These are phyloP conservation scores for Lasioglossum marginatum DNA, from an alignment of 2,888 invertebrate species.

Conservation along the genomic window DNA sequence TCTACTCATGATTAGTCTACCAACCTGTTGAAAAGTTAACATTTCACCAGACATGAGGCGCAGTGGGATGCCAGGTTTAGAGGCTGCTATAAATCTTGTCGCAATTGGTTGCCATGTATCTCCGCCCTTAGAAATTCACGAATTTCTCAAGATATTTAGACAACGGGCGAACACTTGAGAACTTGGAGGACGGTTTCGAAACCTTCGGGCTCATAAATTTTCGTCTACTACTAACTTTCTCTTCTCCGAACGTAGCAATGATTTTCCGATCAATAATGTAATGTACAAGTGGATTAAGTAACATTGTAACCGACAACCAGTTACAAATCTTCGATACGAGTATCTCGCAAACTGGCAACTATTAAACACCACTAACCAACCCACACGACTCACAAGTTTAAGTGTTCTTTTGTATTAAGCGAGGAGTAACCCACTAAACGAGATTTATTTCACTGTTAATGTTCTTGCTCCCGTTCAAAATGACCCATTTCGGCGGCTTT, in stretches of 20 bases:
- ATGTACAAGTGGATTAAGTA: neutral
- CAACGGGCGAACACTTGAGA: neutral
- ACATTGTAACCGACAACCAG: neutral
- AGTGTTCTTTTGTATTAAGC: neutral
- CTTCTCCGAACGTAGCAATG: neutral
- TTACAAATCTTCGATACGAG: neutral
- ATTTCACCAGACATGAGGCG: neutral
- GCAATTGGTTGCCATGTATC: neutral
- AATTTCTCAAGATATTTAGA: constrained; percentile 8
- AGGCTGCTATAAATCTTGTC: neutral
- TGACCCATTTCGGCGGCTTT: neutral
- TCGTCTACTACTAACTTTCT: neutral
- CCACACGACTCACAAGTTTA: neutral
- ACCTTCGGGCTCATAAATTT: neutral
- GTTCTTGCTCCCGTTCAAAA: neutral
- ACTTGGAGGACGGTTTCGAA: neutral
- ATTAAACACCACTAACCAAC: neutral
- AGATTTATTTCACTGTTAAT: constrained; percentile 4
- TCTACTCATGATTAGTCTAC: neutral
- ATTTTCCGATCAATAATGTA: neutral
- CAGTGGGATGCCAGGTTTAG: neutral
- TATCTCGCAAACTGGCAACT: neutral
- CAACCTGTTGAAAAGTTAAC: neutral
- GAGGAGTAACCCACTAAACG: neutral
- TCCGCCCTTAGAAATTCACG: neutral